Evolutionary conservation across 2,888 invertebrate species (phyloP).

Genomic region (Dryobota labecula): DNA sequence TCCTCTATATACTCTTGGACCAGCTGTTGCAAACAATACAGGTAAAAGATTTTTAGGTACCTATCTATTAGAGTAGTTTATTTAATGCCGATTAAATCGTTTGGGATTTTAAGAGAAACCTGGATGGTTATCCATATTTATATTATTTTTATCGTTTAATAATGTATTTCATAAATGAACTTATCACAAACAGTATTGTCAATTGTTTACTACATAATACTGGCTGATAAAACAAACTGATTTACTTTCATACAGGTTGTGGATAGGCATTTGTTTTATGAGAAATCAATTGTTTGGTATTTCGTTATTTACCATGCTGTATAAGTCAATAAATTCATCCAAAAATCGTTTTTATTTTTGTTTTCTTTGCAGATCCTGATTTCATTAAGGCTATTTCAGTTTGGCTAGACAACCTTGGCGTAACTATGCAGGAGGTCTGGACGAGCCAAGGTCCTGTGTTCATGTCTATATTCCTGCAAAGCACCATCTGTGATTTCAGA

Average conservation of each 20-base stretch:
- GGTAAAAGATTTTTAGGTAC: constrained; percentile 61
- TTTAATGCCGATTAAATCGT: no score
- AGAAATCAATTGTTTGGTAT: no score
- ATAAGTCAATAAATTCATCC: background rate
- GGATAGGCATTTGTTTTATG: no score
- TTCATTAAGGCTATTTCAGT: constrained; percentile 38
- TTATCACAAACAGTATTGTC: background rate
- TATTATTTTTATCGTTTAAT: no score
- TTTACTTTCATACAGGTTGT: no score
- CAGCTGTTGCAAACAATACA: constrained; percentile 53
- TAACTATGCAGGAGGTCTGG: constrained; percentile 63
- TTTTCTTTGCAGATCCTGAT: constrained; percentile 65
- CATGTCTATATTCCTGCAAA: constrained; percentile 67
- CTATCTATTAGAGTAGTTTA: no score
- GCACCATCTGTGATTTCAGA: constrained; percentile 71
- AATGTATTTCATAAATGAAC: background rate
- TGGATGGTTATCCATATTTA: no score
- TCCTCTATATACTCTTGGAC: constrained; percentile 61
- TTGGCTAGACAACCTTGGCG: constrained; percentile 27
- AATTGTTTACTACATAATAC: no score
- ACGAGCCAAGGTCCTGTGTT: constrained; percentile 60
- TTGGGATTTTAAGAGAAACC: no score
- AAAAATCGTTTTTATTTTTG: no score
- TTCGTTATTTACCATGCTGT: no score
- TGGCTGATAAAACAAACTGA: no score